Conservation (phyloP, 2,797 vertebrate species). For the Crax fasciolata region DNA sequence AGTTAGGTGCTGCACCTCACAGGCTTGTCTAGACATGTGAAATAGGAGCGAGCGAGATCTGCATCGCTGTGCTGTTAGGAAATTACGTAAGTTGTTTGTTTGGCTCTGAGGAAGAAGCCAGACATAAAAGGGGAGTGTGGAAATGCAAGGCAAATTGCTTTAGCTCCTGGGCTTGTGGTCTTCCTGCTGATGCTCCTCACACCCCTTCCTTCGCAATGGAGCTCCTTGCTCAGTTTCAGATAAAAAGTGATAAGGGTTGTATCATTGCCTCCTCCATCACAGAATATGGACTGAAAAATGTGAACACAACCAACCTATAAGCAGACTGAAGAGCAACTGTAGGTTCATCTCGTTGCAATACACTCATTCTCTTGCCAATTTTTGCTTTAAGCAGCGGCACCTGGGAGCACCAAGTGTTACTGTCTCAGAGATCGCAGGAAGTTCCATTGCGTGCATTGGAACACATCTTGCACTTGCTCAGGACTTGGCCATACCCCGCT, state of each 20-base stretch:
- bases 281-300: neutral
- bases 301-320: neutral
- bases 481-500: neutral
- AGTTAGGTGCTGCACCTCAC: neutral
- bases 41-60: neutral
- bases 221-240: neutral
- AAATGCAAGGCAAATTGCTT: neutral
- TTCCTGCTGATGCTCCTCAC: neutral
- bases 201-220: neutral
- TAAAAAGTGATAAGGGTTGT: neutral
- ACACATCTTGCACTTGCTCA: neutral
- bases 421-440: neutral
- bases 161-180: neutral
- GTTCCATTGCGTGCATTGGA: neutral
- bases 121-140: neutral
- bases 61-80: neutral
- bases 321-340: neutral
- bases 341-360: neutral
- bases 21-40: conserved; percentile 20
- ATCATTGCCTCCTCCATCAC: neutral
- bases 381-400: neutral
- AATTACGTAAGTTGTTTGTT: conserved; percentile 37
- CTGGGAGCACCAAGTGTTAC: neutral
- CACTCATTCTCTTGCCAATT: neutral
- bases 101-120: neutral